Evolutionary conservation across 1,140 invertebrate species (phyloP).

Genomic region (Pinna nobilis): DNA sequence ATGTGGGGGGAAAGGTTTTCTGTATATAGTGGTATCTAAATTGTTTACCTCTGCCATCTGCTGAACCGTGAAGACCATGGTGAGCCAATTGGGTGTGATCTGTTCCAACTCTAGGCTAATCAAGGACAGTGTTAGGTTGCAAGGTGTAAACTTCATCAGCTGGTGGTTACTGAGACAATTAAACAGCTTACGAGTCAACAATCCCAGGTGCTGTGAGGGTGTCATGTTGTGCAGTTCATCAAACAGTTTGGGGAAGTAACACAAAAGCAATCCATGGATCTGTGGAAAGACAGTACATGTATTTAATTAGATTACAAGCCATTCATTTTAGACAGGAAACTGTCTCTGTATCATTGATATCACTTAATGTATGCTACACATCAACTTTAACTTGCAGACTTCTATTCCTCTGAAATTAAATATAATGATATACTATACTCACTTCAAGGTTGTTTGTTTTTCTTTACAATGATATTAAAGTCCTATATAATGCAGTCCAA

Average conservation of each 20-base stretch:
- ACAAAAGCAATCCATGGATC: conserved; percentile 71
- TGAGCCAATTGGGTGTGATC: conserved; percentile 65
- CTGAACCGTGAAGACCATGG: conserved; percentile 64
- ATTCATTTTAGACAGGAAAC: no score
- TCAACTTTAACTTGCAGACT: no score
- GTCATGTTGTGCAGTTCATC: conserved; percentile 65
- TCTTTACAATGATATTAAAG: no score
- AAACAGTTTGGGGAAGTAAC: conserved; percentile 69
- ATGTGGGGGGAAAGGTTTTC: not conserved
- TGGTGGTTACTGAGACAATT: conserved; percentile 59
- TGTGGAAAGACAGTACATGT: no score
- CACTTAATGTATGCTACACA: no score
- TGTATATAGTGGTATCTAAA: not conserved
- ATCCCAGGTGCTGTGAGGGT: conserved; percentile 66
- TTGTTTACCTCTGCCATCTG: conserved; percentile 64
- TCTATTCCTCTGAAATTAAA: no score
- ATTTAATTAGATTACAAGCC: no score
- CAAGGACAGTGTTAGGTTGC: conserved; percentile 64
- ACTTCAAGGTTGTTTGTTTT: no score
- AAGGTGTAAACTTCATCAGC: conserved; percentile 60
- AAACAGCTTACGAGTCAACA: conserved; percentile 65
- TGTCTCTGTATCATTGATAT: no score
- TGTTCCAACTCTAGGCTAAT: conserved; percentile 71
- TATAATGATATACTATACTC: no score
- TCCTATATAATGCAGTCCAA: no score